phyloP scores from a whole-genome alignment of 2,113 vertebrate species.

The Puffinus mauretanicus region DNA sequence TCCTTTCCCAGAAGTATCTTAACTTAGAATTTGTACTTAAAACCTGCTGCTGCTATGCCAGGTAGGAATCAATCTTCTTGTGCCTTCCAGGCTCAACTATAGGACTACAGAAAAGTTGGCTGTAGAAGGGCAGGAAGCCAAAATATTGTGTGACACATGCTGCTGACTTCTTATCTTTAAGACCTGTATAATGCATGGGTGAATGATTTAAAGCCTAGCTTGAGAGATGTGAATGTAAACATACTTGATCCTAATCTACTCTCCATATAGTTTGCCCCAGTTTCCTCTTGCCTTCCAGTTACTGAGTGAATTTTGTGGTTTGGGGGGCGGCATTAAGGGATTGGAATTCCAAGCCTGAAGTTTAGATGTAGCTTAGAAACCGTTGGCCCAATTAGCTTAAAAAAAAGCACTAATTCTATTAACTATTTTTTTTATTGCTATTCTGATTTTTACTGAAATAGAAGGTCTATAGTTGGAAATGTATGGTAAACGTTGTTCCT shows the following conservation, averaged over 20 bases:
- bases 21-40: neutral
- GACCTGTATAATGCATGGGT: neutral
- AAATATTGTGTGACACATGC: neutral
- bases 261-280: rapidly evolving
- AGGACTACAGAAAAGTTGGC: neutral
- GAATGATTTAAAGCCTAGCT: neutral
- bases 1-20: neutral
- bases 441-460: neutral
- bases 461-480: neutral
- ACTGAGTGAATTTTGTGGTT: neutral
- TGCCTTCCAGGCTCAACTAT: neutral
- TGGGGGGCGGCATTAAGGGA: neutral
- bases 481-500: neutral
- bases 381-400: rapidly evolving
- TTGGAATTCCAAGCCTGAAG: neutral
- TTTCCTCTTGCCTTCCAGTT: neutral
- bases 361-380: neutral
- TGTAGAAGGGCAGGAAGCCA: neutral
- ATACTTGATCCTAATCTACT: neutral
- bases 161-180: neutral
- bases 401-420: neutral
- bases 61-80: neutral
- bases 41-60: neutral
- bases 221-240: neutral
- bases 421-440: neutral